phyloP scores from a whole-genome alignment of 2,797 vertebrate genomes.

The Sphenopsis melanotis region DNA sequence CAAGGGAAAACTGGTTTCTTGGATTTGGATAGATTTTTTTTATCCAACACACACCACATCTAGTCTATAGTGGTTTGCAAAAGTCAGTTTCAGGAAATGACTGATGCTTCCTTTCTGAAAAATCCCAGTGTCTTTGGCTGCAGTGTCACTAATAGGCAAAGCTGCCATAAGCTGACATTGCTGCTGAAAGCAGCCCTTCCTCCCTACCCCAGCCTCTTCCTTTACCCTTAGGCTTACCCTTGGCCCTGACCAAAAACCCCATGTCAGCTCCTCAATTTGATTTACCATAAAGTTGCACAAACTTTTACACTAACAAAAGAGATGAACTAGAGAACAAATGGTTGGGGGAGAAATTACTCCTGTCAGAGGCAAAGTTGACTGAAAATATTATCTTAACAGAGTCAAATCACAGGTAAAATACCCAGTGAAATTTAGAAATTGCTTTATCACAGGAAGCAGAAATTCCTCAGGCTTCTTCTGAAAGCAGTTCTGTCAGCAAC shows the following conservation, averaged over 20 bases:
- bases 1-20: not conserved
- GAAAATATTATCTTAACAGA: not conserved
- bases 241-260: not conserved
- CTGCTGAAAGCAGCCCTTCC: not conserved
- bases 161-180: not conserved
- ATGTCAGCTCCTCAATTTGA: not conserved
- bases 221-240: not conserved
- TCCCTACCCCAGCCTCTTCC: not conserved
- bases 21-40: not conserved
- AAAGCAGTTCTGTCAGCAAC: not conserved
- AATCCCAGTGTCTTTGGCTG: not conserved
- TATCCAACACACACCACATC: not conserved
- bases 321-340: fast-evolving
- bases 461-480: not conserved
- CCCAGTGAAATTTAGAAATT: not conserved
- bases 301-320: not conserved
- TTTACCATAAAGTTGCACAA: not conserved
- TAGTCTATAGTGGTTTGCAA: not conserved
- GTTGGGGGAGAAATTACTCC: not conserved
- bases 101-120: not conserved
- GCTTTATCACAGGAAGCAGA: not conserved
- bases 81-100: not conserved
- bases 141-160: not conserved
- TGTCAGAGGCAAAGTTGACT: not conserved
- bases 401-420: not conserved